A percentile compares a stretch with the other conserved stretches of the same genome.
Conservation (phyloP, 1,140 invertebrate species). For the Tetramorium simillimum region DNA sequence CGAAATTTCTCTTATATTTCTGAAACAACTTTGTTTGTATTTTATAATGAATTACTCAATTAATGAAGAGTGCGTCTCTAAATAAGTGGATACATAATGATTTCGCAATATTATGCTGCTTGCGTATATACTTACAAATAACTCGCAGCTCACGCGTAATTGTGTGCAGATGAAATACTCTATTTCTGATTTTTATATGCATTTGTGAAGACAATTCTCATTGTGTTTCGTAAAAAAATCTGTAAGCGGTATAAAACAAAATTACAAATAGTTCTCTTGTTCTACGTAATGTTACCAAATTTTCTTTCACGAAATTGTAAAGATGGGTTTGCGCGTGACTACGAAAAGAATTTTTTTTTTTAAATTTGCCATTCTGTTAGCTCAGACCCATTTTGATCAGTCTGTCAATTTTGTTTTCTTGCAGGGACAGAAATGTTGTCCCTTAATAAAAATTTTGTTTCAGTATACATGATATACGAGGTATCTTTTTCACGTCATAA, state of each 20-base stretch:
- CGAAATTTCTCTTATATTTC: neutral
- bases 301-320: conserved; percentile 75
- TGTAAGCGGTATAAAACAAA: conserved; percentile 36
- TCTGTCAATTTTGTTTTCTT: conserved; percentile 70
- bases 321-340: conserved; percentile 74
- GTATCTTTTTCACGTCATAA: conserved; percentile 39
- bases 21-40: neutral
- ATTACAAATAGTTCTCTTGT: conserved; percentile 34
- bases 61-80: neutral
- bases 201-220: conserved; percentile 45
- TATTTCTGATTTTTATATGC: conserved; percentile 60
- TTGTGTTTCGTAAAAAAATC: conserved; percentile 36
- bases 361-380: conserved; percentile 42
- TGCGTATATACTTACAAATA: conserved; percentile 33
- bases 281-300: conserved; percentile 51
- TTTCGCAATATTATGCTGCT: conserved; percentile 33
- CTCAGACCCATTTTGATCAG: conserved; percentile 66
- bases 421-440: conserved; percentile 68
- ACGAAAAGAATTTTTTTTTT: conserved; percentile 70
- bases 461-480: conserved; percentile 67
- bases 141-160: conserved; percentile 45
- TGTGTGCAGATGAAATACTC: conserved; percentile 37
- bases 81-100: neutral
- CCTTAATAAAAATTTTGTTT: conserved; percentile 81
- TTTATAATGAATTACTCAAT: conserved; percentile 26